A percentile compares a stretch with the other conserved stretches of the same genome.
Conservation (phyloP, 2,797 vertebrate genomes). For the Malacoctenus gilli region DNA sequence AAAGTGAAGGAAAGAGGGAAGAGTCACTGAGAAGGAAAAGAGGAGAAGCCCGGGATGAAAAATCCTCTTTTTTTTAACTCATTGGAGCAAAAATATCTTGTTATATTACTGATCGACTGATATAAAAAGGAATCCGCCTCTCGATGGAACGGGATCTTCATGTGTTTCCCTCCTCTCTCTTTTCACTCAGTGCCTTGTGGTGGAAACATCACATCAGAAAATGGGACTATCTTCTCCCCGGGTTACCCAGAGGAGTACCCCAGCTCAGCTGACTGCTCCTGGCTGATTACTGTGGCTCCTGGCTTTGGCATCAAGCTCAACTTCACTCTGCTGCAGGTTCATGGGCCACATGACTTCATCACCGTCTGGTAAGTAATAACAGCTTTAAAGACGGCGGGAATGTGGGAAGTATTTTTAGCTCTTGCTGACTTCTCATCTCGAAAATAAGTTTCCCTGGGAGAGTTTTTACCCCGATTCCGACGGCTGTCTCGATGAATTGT, state of each 20-base stretch:
- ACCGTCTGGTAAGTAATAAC: constrained; percentile 88
- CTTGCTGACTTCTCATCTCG: background rate
- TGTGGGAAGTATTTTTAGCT: too few species aligned
- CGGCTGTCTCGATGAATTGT: too few species aligned
- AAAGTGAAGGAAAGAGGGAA: constrained; percentile 51
- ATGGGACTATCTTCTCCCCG: constrained; percentile 95
- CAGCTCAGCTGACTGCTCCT: constrained; percentile 92
- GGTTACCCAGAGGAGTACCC: constrained; percentile 95
- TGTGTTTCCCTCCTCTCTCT: too few species aligned
- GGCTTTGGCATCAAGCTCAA: constrained; percentile 93
- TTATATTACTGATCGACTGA: constrained; percentile 43
- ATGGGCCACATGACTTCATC: constrained; percentile 94
- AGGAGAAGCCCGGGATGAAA: constrained; percentile 40
- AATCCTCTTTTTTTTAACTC: constrained; percentile 35
- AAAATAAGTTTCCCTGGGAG: too few species aligned
- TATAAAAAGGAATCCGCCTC: background rate
- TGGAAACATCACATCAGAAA: constrained; percentile 91
- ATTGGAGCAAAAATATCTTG: constrained; percentile 52
- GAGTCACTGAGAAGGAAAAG: constrained; percentile 57
- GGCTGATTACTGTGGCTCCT: constrained; percentile 90
- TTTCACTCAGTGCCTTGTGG: constrained; percentile 89
- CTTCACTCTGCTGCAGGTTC: constrained; percentile 93
- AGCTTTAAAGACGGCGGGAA: background rate
- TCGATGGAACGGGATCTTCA: too few species aligned
- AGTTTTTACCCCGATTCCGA: too few species aligned